Evolutionary conservation across 2,113 vertebrate species (phyloP).

Genomic region (Hydrolagus affinis): DNA sequence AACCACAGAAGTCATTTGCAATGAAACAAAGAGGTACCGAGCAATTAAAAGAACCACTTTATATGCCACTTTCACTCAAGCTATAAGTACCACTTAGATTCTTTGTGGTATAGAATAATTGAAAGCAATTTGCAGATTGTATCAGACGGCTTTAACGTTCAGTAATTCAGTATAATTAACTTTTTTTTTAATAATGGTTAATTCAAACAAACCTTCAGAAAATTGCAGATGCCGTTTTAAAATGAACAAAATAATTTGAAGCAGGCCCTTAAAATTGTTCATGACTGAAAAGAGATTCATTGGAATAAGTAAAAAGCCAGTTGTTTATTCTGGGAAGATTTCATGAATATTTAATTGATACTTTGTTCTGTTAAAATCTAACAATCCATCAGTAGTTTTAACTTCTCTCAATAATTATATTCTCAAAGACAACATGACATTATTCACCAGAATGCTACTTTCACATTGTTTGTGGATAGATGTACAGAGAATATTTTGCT

Average conservation of each 20-base stretch:
- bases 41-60: conserved; percentile 23
- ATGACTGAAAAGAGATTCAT: neutral
- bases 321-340: too few relatives aligned
- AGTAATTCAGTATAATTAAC: neutral
- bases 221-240: neutral
- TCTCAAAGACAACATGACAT: too few relatives aligned
- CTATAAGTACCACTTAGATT: neutral
- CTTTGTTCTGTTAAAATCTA: too few relatives aligned
- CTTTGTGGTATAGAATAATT: neutral
- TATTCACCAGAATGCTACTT: too few relatives aligned
- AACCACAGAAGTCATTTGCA: conserved; percentile 50
- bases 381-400: too few relatives aligned
- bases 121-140: neutral
- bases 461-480: too few relatives aligned
- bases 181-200: neutral
- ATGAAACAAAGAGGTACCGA: conserved; percentile 61
- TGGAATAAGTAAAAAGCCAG: too few relatives aligned
- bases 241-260: neutral
- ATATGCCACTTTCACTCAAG: too few relatives aligned
- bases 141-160: neutral
- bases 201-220: neutral
- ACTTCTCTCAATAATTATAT: too few relatives aligned
- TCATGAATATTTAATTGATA: too few relatives aligned
- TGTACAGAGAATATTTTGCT: too few relatives aligned
- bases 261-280: neutral